Conservation (phyloP, 2,888 invertebrate species). For the Cephalotes varians region DNA sequence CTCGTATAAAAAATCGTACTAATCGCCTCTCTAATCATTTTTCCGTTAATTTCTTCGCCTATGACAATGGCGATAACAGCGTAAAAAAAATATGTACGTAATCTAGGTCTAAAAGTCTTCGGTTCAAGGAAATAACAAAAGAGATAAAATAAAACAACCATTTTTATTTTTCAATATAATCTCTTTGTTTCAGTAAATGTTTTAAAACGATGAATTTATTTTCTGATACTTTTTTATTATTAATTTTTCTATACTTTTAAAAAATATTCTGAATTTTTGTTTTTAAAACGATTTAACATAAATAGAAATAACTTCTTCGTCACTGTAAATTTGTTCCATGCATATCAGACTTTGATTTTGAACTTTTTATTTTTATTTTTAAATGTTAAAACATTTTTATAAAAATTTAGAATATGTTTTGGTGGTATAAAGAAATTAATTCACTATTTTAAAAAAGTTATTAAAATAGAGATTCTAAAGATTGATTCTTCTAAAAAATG, state of each 20-base stretch:
- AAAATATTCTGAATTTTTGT: background rate
- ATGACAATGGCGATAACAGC: background rate
- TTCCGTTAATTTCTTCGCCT: too few species aligned
- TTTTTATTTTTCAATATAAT: background rate
- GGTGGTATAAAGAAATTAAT: background rate
- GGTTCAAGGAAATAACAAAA: background rate
- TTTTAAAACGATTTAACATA: background rate
- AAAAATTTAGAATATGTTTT: background rate
- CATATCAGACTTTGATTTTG: background rate
- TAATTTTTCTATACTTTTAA: background rate
- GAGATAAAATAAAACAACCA: background rate
- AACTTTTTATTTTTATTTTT: background rate
- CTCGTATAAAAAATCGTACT: background rate
- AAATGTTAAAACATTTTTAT: background rate
- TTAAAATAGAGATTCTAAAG: background rate
- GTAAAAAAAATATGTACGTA: background rate
- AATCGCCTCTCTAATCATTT: background rate
- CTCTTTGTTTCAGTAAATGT: background rate
- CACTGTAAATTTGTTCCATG: background rate
- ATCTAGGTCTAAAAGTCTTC: background rate
- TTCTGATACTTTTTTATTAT: too few species aligned
- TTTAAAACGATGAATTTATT: background rate
- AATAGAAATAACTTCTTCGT: background rate
- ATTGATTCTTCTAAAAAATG: too few species aligned
- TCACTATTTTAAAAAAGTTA: background rate